Percentiles rank a stretch among this genome's conserved stretches.
Evolutionary conservation across 1,140 invertebrate species (phyloP).

Genomic region (Steinernema feltiae): DNA sequence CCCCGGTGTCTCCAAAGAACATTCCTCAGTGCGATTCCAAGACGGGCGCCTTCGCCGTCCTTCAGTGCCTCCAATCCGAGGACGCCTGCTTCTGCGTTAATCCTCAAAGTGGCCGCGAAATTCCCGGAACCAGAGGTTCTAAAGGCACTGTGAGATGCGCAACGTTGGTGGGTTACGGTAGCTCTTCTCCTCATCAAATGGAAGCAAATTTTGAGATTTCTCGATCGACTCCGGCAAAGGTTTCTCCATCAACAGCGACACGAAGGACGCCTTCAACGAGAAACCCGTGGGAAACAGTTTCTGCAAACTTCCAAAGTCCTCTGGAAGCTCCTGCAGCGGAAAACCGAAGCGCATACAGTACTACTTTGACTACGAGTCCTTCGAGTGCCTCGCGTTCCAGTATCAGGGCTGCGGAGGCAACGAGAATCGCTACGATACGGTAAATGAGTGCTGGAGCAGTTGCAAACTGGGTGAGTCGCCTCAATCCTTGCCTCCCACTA

Average conservation of each 20-base stretch:
- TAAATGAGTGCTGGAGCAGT: neutral
- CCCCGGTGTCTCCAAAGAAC: neutral
- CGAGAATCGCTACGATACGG: constrained; percentile 19
- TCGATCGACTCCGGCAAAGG: constrained; percentile 5
- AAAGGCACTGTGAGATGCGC: neutral
- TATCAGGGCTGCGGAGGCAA: constrained; percentile 24
- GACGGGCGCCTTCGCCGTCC: neutral
- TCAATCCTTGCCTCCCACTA: neutral
- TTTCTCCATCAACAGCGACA: neutral
- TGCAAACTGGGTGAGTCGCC: constrained; percentile 70
- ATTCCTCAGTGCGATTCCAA: neutral
- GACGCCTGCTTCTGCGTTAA: neutral
- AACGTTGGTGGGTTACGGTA: neutral
- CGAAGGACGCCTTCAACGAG: neutral
- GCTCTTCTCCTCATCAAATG: neutral
- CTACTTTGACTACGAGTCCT: constrained; percentile 12
- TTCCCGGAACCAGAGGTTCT: neutral
- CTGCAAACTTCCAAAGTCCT: neutral
- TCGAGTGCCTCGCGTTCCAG: constrained; percentile 18
- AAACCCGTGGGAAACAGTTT: neutral
- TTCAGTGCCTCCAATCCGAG: neutral
- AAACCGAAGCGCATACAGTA: constrained; percentile 16
- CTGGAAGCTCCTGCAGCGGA: neutral
- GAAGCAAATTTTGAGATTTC: neutral
- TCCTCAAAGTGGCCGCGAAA: neutral